phyloP scores from a whole-genome alignment of 2,113 vertebrate species.

The Smithornis capensis region DNA sequence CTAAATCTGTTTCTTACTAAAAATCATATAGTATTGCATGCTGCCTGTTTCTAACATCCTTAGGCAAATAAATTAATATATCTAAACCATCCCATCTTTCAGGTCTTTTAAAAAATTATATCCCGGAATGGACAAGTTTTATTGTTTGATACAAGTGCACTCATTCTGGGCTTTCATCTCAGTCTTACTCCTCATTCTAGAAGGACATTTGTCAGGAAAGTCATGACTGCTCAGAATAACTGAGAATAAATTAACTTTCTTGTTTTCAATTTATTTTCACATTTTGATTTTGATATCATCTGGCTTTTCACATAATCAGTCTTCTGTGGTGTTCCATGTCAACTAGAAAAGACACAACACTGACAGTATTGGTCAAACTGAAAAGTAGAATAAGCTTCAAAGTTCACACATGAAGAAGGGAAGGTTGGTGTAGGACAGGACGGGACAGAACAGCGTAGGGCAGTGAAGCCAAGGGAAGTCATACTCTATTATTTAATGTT shows the following conservation, averaged over 20 bases:
- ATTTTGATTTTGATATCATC: neutral
- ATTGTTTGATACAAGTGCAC: neutral
- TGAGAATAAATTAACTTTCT: neutral
- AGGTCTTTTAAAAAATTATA: neutral
- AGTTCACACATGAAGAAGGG: neutral
- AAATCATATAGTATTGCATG: neutral
- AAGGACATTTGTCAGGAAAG: neutral
- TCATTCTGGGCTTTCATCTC: neutral
- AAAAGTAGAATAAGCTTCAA: neutral
- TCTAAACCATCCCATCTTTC: neutral
- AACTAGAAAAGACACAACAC: neutral
- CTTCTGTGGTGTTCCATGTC: neutral
- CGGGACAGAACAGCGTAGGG: neutral
- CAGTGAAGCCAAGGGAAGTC: neutral
- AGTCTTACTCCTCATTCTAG: neutral
- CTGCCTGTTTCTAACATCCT: neutral
- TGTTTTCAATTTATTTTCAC: neutral
- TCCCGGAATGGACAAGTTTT: neutral
- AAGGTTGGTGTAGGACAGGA: neutral
- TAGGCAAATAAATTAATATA: neutral
- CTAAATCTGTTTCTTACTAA: neutral
- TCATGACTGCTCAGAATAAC: neutral
- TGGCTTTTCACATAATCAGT: neutral
- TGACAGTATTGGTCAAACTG: neutral
- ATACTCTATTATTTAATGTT: neutral